Conservation (phyloP, 2,888 invertebrate species). For the Campaea margaritaria region DNA sequence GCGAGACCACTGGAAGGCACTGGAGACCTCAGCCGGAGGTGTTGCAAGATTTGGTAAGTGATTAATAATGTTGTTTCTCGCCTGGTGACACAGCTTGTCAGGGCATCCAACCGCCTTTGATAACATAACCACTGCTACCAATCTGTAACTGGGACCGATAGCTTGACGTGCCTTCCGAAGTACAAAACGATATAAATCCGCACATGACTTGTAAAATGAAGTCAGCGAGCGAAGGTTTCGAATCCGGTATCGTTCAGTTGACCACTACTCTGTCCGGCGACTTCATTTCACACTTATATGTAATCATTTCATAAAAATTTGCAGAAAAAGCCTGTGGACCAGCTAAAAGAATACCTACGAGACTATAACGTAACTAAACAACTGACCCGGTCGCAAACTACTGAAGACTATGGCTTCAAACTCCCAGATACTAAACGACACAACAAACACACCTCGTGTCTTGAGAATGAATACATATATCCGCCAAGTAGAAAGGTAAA, state of each 20-base stretch:
- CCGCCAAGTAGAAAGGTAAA: constrained; percentile 64
- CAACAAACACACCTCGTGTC: constrained; percentile 67
- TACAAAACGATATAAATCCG: too few relatives aligned
- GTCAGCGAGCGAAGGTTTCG: too few relatives aligned
- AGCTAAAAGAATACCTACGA: constrained; percentile 59
- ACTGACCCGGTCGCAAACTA: constrained; percentile 62
- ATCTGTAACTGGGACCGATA: too few relatives aligned
- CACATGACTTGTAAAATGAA: too few relatives aligned
- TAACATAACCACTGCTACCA: too few relatives aligned
- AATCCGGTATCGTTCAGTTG: too few relatives aligned
- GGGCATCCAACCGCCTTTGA: too few relatives aligned
- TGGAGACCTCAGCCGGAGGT: constrained; percentile 65
- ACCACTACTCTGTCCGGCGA: too few relatives aligned
- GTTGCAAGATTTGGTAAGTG: constrained; percentile 56
- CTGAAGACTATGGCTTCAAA: constrained; percentile 62
- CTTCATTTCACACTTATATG: too few relatives aligned
- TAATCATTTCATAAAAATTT: neutral
- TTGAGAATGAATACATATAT: constrained; percentile 67
- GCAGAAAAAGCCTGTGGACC: constrained; percentile 59
- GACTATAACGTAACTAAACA: constrained; percentile 66
- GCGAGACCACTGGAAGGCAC: constrained; percentile 60
- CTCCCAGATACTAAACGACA: constrained; percentile 59
- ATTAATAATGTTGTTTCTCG: neutral
- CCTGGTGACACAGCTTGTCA: too few relatives aligned
- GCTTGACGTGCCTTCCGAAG: too few relatives aligned